Evolutionary conservation across 2,888 invertebrate species (phyloP).

Genomic region (Tubiluchus corallicola): DNA sequence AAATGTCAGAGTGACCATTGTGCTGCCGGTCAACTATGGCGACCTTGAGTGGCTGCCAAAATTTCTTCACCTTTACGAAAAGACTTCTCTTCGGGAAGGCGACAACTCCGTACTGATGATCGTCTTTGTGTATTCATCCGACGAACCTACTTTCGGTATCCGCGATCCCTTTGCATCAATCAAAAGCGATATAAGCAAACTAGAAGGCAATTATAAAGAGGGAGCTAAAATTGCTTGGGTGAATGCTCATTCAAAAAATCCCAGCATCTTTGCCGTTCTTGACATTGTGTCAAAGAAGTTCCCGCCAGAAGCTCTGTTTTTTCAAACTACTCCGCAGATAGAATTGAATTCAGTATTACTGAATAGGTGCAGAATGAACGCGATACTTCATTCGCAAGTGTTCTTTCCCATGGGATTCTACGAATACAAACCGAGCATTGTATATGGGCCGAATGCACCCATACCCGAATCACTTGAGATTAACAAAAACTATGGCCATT

Average conservation of each 20-base stretch:
- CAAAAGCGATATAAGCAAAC: slow-evolving; percentile 43
- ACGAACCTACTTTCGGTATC: slow-evolving; percentile 11
- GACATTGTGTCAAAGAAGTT: slow-evolving; percentile 50
- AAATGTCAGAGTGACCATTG: slow-evolving; percentile 55
- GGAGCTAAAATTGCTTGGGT: slow-evolving; percentile 39
- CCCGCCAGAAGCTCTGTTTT: slow-evolving; percentile 48
- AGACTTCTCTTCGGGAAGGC: slow-evolving; percentile 49
- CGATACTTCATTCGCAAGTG: slow-evolving; percentile 66
- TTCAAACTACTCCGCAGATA: slow-evolving; percentile 43
- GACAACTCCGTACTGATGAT: slow-evolving; percentile 58
- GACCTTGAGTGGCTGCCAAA: slow-evolving; percentile 31
- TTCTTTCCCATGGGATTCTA: slow-evolving; percentile 80
- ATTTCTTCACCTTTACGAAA: slow-evolving; percentile 53
- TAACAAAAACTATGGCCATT: slow-evolving; percentile 55
- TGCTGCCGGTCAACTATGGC: slow-evolving; percentile 43
- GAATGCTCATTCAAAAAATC: slow-evolving; percentile 21
- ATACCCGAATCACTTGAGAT: slow-evolving; percentile 35
- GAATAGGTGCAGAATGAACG: slow-evolving; percentile 86
- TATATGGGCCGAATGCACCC: slow-evolving; percentile 18
- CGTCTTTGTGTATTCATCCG: slow-evolving; percentile 37
- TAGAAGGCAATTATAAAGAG: slow-evolving; percentile 39
- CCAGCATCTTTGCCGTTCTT: slow-evolving; percentile 38
- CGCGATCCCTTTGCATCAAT: slow-evolving; percentile 40
- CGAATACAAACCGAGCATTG: slow-evolving; percentile 51
- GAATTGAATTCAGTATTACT: slow-evolving; percentile 63